Evolutionary conservation across 2,888 invertebrate species (phyloP), one percentile per base, ranked within the genome.

Genomic region (Digitonthophagus gazella): DNA sequence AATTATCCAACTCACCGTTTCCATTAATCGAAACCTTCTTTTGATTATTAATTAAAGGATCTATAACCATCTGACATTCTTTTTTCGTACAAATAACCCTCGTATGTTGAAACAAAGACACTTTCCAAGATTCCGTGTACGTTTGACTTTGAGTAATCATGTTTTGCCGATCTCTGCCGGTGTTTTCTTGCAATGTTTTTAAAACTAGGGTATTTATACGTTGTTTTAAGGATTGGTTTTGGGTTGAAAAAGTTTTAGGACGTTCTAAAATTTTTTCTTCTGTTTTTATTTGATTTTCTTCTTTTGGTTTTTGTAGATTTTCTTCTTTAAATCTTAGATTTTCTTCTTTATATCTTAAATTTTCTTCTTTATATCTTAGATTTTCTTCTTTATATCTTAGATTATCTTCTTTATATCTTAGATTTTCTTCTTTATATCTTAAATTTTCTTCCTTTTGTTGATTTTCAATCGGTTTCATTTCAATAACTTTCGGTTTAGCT

Each of bases 161-260:
- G 28, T 74, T 78, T 66, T 81, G 85, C 11, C 85, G 83, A 55
- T 90, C 89, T 65, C 86, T 84, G 28, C 89, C 89, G 0, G 89
- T 92, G 80, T 96, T 96, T 79, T 96, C 95, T 58, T 95, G 95
- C 71, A 96, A 84, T 65, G 95, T 95, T 80, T 94, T 94, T 80
- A 95, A 90, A 1, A 96, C 92, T 78, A 96, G 88, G 69, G 89
- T 93, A 82, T 95, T 95, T 71, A 96, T 93, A 77, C 96, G 87
- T 79, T 96, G 95, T 80, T 95, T 96, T 6, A 96, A 84, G 6
- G 91, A 91, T 83, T 94, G 93, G 79, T 92, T 92, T 71, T 87
- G 18, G 55, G 57, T 22, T 22, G 22, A 22, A 22, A 22, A 4
- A 4, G 22, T 3, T 22, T 22, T 22, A 4, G 22, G 22, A 22